Base-by-base conservation (phyloP, 2,113 vertebrate species). In the Mesitornis unicolor region DNA sequence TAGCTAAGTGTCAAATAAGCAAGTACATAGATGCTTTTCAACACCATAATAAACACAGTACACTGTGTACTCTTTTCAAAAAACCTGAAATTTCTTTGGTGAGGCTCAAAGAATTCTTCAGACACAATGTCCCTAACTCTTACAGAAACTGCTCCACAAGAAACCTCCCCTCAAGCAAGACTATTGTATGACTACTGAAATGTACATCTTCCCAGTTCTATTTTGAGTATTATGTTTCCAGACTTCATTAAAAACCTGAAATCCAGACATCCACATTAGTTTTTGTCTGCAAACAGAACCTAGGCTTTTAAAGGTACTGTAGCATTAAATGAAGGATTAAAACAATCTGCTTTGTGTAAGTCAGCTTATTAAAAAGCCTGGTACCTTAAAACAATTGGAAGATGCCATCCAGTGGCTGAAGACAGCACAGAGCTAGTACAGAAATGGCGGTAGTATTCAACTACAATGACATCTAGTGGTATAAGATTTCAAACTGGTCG, bases 351-450 rank as follows among this genome's bases (percentile, higher is more conserved):
- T 78, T 69, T 45, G 8, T 76, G 18, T 43, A 45, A 65, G 64
- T 61, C 42, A 85, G 24, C 5, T 83, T 43, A 78, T 87, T 61
- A 70, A 86, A 75, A 89, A 56, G 16, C 43, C 7, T 24, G 20
- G 24, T 36, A 36, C 31, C 60, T 45, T 82, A 92, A 97, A 95
- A 89, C 67, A 91, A 92, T 38, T 50, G 57, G 80, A 71, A 94
- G 82, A 90, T 84, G 97, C 97, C 97, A 97, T 90, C 98, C 93
- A 93, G 98, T 60, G 98, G 96, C 47, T 81, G 48, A 95, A 96
- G 40, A 61, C 35, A 73, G 86, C 63, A 85, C 8, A 7, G 31
- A 53, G 11, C 22, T 13, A 43, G 11, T 9, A 40, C 1, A 35
- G 61, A 60, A 68, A 26, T 5, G 3, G 19, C 0, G 0, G 36